Evolutionary conservation across 2,888 invertebrate species (phyloP).

Genomic region (Andrena haemorrhoa): DNA sequence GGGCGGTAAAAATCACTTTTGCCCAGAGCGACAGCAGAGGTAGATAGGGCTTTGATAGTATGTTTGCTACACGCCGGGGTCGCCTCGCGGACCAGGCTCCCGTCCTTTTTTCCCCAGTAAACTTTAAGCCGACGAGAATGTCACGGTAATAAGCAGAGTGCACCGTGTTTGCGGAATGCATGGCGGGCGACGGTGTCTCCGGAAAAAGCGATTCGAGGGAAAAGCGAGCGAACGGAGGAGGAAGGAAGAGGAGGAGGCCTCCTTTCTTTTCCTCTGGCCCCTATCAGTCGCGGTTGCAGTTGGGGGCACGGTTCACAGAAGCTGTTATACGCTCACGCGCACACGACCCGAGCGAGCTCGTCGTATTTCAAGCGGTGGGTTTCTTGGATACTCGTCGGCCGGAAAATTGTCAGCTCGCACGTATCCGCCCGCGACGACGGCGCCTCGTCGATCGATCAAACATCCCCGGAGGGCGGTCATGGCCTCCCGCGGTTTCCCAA

Average conservation of each 20-base stretch:
- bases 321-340: conserved; percentile 24
- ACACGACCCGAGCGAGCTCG: background rate
- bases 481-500: background rate
- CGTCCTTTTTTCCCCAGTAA: too few relatives aligned
- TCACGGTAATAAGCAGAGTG: conserved; percentile 14
- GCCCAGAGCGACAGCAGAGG: too few relatives aligned
- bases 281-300: conserved; percentile 26
- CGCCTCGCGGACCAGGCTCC: too few relatives aligned
- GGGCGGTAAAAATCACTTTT: too few relatives aligned
- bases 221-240: background rate
- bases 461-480: conserved; percentile 9
- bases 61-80: too few relatives aligned
- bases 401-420: conserved; percentile 50
- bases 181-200: background rate
- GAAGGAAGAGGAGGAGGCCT: background rate
- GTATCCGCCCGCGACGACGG: conserved; percentile 1
- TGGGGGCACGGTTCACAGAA: conserved; percentile 46
- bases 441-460: conserved; percentile 56
- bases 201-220: background rate
- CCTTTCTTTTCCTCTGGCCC: conserved; percentile 1
- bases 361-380: conserved; percentile 7
- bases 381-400: conserved; percentile 8
- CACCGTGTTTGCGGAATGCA: background rate
- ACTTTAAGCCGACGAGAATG: background rate
- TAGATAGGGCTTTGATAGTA: too few relatives aligned